Percentiles rank a stretch among this genome's conserved stretches.
phyloP scores from a whole-genome alignment of 1,140 invertebrate species.

The Rhagoletis zephyria region DNA sequence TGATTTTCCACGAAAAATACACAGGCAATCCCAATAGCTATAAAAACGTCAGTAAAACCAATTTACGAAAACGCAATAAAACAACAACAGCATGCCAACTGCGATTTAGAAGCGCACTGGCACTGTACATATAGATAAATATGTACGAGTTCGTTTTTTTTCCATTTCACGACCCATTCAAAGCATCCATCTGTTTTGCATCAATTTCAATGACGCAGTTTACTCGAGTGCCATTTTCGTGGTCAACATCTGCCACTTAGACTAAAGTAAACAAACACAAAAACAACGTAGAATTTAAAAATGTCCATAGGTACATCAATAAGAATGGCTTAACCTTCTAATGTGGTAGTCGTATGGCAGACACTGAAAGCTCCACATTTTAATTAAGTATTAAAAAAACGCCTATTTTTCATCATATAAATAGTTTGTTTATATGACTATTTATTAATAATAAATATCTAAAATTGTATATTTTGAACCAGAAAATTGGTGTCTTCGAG shows the following conservation, averaged over 20 bases:
- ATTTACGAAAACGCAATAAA: neutral
- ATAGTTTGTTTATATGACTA: no score
- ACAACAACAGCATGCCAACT: neutral
- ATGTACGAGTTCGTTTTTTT: neutral
- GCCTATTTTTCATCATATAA: no score
- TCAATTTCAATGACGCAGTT: slow-evolving; percentile 20
- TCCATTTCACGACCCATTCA: neutral
- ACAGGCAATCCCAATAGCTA: neutral
- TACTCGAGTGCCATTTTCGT: neutral
- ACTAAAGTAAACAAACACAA: neutral
- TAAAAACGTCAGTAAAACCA: slow-evolving; percentile 31
- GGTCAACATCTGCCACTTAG: neutral
- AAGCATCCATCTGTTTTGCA: slow-evolving; percentile 6
- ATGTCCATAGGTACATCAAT: neutral
- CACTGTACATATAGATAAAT: no score
- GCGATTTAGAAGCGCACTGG: no score
- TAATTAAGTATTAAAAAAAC: no score
- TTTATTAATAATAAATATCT: no score
- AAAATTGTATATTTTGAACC: no score
- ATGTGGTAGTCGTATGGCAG: no score
- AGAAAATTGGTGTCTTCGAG: no score
- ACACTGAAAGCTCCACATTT: no score
- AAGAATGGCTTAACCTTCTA: neutral
- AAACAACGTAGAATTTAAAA: neutral
- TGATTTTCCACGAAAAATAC: slow-evolving; percentile 30